Conservation (phyloP, 2,888 invertebrate genomes). For the Cryptophagus acutangulus region DNA sequence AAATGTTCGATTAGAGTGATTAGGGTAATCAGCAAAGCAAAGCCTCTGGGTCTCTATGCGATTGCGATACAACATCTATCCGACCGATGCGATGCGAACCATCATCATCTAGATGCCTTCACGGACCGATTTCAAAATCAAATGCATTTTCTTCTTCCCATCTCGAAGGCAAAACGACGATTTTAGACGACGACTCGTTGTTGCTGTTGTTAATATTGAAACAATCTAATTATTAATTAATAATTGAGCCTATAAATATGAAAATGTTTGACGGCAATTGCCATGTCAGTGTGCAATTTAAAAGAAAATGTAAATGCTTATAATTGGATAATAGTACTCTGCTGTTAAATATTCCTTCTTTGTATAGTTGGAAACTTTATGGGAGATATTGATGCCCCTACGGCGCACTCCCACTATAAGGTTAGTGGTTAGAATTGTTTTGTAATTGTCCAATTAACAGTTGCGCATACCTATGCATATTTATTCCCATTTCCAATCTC, state of each 20-base stretch:
- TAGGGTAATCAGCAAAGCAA: slow-evolving; percentile 35
- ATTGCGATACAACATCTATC: slow-evolving; percentile 1
- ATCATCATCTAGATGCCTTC: slow-evolving; percentile 25
- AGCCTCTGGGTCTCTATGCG: slow-evolving; percentile 12
- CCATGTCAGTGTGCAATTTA: no score
- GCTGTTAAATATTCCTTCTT: slow-evolving; percentile 5
- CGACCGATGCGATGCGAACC: slow-evolving; percentile 7
- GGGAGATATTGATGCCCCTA: not conserved
- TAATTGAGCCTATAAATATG: no score
- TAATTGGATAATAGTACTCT: slow-evolving; percentile 7
- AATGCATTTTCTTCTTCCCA: no score
- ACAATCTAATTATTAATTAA: no score
- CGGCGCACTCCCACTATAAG: slow-evolving; percentile 2
- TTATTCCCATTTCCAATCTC: not conserved
- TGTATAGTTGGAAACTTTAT: not conserved
- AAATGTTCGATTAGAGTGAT: slow-evolving; percentile 40
- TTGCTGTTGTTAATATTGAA: no score
- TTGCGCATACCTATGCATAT: slow-evolving; percentile 4
- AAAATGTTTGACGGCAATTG: no score
- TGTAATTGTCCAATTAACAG: slow-evolving; percentile 12
- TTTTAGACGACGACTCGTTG: no score
- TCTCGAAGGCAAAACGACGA: no score
- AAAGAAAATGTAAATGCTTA: slow-evolving; percentile 4
- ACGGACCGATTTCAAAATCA: no score
- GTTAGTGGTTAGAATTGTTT: slow-evolving; percentile 3